These are phyloP conservation scores for Lampris incognitus DNA, from an alignment of 2,113 vertebrate genomes.

Conservation along the genomic window DNA sequence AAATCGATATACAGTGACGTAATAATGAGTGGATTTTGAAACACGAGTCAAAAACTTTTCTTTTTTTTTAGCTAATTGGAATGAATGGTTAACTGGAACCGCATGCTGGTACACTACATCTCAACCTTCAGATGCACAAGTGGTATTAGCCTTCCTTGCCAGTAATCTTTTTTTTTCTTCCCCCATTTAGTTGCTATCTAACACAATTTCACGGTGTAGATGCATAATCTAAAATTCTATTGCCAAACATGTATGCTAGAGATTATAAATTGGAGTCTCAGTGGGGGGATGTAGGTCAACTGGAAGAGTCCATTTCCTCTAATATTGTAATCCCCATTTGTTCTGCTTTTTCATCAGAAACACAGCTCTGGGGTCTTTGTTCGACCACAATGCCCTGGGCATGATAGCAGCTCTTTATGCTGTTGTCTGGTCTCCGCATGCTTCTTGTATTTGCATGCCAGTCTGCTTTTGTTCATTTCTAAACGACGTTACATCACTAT, in stretches of 20 bases:
- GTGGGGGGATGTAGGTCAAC: conserved; percentile 74
- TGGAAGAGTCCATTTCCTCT: conserved; percentile 75
- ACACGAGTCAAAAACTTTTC: not conserved
- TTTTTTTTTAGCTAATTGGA: conserved; percentile 23
- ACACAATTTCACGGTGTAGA: conserved; percentile 65
- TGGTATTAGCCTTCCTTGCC: conserved; percentile 27
- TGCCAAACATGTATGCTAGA: conserved; percentile 53
- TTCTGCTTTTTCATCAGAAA: conserved; percentile 71
- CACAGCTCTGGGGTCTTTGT: conserved; percentile 66
- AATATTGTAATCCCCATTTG: conserved; percentile 78
- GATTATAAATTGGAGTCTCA: conserved; percentile 70
- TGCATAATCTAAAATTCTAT: conserved; percentile 67
- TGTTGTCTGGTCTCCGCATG: conserved; percentile 26
- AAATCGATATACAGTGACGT: too few relatives aligned
- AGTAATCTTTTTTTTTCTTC: conserved; percentile 51
- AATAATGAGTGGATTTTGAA: too few relatives aligned
- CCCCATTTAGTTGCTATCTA: conserved; percentile 51
- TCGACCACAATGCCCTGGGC: conserved; percentile 42
- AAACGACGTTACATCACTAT: not conserved
- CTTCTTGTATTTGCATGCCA: conserved; percentile 10
- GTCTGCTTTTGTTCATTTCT: not conserved
- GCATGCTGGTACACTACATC: conserved; percentile 2
- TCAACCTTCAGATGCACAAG: conserved; percentile 33
- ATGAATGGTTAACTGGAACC: conserved; percentile 28
- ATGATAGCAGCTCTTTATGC: conserved; percentile 42